A percentile compares a stretch with the other conserved stretches of the same genome.
Conservation (phyloP, 2,113 vertebrate species). For the Gnathonemus echidnorhynchus region DNA sequence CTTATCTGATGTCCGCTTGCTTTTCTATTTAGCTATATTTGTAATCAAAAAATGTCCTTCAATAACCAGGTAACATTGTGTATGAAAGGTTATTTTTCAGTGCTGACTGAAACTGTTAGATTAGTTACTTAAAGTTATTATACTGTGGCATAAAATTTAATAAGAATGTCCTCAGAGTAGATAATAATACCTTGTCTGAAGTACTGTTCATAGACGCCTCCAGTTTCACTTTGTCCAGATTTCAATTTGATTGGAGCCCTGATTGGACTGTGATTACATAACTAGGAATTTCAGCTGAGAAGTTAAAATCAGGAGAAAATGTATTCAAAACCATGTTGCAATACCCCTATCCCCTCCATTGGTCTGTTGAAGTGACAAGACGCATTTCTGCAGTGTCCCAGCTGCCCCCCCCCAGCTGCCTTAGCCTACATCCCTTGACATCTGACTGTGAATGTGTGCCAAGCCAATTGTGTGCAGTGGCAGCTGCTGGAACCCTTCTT, state of each 20-base stretch:
- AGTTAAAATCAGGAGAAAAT: background rate
- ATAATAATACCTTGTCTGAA: background rate
- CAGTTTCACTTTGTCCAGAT: background rate
- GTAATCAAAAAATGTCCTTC: background rate
- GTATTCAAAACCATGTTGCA: background rate
- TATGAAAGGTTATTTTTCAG: background rate
- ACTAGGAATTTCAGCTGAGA: background rate
- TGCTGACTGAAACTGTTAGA: background rate
- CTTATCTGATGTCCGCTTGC: background rate
- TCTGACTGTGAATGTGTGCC: slow-evolving; percentile 48
- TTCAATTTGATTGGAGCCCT: background rate
- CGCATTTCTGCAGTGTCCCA: slow-evolving; percentile 13
- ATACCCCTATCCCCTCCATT: background rate
- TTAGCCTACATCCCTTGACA: slow-evolving; percentile 42
- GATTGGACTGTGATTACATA: background rate
- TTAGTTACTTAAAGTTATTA: background rate
- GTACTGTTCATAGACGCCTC: background rate
- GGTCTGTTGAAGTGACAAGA: background rate
- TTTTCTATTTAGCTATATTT: background rate
- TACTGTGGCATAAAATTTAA: background rate
- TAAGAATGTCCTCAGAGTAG: background rate
- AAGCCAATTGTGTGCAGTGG: slow-evolving; percentile 61
- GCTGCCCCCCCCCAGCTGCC: slow-evolving; percentile 22
- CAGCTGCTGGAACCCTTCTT: slow-evolving; percentile 42
- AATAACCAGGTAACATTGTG: background rate